These are phyloP conservation scores for Exaiptasia diaphana DNA, from an alignment of 64 coral and sea anemone genomes.

Conservation along the genomic window DNA sequence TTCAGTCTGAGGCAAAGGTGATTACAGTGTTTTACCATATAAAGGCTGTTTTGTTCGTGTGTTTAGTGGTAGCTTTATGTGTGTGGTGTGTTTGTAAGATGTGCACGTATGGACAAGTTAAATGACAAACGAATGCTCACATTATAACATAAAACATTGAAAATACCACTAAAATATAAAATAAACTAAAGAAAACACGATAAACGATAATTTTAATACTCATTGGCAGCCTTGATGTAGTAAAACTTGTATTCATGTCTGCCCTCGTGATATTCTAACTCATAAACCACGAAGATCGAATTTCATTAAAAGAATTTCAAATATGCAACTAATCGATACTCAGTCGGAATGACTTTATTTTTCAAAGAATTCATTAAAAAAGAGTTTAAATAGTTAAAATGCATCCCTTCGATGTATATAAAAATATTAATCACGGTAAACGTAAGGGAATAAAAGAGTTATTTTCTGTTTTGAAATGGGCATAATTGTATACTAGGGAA, in stretches of 20 bases:
- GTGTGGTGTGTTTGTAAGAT: too few species aligned
- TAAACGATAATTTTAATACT: neutral
- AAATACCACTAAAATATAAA: neutral
- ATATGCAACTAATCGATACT: neutral
- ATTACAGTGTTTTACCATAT: neutral
- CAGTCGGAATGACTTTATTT: too few species aligned
- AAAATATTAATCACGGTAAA: too few species aligned
- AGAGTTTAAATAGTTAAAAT: too few species aligned
- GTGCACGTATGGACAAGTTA: too few species aligned
- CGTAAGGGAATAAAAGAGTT: too few species aligned
- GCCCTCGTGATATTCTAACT: neutral
- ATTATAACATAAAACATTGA: neutral
- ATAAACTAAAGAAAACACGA: neutral
- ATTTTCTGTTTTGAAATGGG: too few species aligned
- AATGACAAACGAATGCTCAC: too few species aligned
- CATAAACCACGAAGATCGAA: neutral
- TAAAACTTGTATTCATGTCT: constrained; percentile 5
- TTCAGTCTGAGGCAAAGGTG: constrained; percentile 68
- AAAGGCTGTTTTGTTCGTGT: neutral
- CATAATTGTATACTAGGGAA: too few species aligned
- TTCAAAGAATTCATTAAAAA: too few species aligned
- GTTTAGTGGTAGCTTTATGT: too few species aligned
- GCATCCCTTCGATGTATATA: too few species aligned
- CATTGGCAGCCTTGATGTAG: neutral
- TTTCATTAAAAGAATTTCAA: constrained; percentile 1